Evolutionary conservation across 1,140 invertebrate genomes (phyloP), one percentile per base, ranked within the genome.

Genomic region (Drosophila takahashii): DNA sequence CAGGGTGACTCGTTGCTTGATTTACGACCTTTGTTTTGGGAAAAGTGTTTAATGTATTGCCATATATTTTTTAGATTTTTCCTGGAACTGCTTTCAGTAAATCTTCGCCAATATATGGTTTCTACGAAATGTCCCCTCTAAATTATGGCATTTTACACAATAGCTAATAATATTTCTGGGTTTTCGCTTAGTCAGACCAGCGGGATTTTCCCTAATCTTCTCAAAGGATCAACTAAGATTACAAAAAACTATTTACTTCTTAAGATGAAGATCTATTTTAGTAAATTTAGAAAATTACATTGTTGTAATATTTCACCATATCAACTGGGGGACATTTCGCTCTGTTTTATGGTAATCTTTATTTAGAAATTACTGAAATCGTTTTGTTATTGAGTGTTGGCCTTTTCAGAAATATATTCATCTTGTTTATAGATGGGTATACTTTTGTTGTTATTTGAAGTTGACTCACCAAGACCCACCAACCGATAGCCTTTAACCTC

Each of bases 1-100:
- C 41, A 66, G 42, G 42, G 57, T 61, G 42, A 37, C 22, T n/a
- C 37, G 47, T 5, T 10, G 8, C 4, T 1, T 11, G 59, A 29
- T 36, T 22, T 34, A 34, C 9, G 45, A 27, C 26, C 18, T 15
- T 13, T 1, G 42, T 10, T 10, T 22, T 0, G 13, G 18, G 4
- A 48, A 22, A 22, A 4, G n/a, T 7, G 0, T 8, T 32, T 1
- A 9, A 7, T 29, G 3, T 22, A 22, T 22, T 2, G 1, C 22
- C 5, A 0, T 5, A 22, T 5, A 7, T 10, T 15, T 8, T 44
- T 29, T 10, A 10, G 5, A 58, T n/a, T 37, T 45, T 22, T 36
- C 53, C 53, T 10, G 18, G 59, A 11, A 32, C 8, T 15, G 7
- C 8, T 10, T 44, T 29, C 4, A 18, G 29, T 51, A 34, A 34